Evolutionary conservation across 2,113 vertebrate genomes (phyloP).

Genomic region (Pseudorectes ferrugineus): DNA sequence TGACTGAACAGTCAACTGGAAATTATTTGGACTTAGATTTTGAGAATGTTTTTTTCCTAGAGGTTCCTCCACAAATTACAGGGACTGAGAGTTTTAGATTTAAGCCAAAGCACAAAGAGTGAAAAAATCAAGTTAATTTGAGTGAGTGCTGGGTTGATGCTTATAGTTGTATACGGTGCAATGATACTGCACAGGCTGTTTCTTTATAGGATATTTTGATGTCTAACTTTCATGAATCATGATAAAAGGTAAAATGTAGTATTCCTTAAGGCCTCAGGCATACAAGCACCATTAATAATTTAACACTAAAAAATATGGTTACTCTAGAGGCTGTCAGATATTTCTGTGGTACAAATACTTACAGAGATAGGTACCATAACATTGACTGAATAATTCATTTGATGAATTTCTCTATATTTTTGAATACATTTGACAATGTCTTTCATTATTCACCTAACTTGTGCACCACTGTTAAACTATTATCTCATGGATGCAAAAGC

Average conservation of each 20-base stretch:
- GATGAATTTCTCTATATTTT: neutral
- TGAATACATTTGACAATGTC: neutral
- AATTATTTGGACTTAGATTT: neutral
- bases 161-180: neutral
- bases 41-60: neutral
- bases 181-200: neutral
- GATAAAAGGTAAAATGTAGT: neutral
- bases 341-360: neutral
- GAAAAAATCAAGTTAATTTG: neutral
- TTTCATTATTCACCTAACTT: neutral
- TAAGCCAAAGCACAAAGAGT: neutral
- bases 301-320: neutral
- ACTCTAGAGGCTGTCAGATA: neutral
- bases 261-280: neutral
- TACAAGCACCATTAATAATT: slow-evolving; percentile 22
- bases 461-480: neutral
- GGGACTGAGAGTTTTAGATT: neutral
- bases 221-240: neutral
- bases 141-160: neutral
- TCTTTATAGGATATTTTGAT: neutral
- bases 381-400: slow-evolving; percentile 2
- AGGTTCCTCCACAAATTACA: neutral
- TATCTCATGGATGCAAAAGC: neutral
- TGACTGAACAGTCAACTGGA: neutral
- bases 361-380: neutral